Percentiles rank a stretch among this genome's conserved stretches.
These are phyloP conservation scores for Temnothorax longispinosus DNA, from an alignment of 1,140 invertebrate genomes.

Conservation along the genomic window DNA sequence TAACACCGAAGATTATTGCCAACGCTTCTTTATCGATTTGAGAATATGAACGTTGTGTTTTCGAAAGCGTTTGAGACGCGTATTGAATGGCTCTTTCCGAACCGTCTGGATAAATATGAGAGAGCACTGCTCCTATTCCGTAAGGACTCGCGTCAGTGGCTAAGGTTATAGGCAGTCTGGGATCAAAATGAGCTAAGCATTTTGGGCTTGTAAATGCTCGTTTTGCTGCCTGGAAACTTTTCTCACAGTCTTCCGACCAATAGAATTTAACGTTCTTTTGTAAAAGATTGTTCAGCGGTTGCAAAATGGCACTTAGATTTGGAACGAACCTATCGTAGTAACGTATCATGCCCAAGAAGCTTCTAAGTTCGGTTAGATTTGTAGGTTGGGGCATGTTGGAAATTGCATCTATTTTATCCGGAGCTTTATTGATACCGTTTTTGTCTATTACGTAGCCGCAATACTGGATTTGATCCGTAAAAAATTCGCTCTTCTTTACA, in stretches of 20 bases:
- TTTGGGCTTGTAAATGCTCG: constrained; percentile 61
- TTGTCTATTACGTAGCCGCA: constrained; percentile 74
- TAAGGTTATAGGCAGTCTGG: constrained; percentile 44
- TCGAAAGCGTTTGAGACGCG: constrained; percentile 77
- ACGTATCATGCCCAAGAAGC: constrained; percentile 74
- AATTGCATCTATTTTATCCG: constrained; percentile 72
- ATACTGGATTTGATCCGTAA: constrained; percentile 69
- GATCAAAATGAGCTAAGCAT: constrained; percentile 77
- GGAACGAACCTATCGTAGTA: constrained; percentile 75
- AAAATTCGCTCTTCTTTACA: constrained; percentile 64
- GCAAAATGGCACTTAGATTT: constrained; percentile 78
- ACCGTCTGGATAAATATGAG: constrained; percentile 80
- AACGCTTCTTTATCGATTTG: not conserved
- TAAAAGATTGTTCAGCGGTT: constrained; percentile 74
- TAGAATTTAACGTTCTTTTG: constrained; percentile 68
- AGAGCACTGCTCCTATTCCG: constrained; percentile 84
- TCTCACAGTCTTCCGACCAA: constrained; percentile 52
- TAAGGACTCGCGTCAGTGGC: constrained; percentile 76
- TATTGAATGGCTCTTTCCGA: constrained; percentile 54
- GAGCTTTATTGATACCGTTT: constrained; percentile 61
- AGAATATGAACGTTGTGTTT: not conserved
- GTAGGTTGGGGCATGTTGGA: constrained; percentile 65
- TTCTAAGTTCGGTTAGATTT: constrained; percentile 70
- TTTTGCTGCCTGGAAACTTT: constrained; percentile 74
- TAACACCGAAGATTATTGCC: not conserved